Evolutionary conservation across 2,888 invertebrate species (phyloP).

Genomic region (Unio pictorum): DNA sequence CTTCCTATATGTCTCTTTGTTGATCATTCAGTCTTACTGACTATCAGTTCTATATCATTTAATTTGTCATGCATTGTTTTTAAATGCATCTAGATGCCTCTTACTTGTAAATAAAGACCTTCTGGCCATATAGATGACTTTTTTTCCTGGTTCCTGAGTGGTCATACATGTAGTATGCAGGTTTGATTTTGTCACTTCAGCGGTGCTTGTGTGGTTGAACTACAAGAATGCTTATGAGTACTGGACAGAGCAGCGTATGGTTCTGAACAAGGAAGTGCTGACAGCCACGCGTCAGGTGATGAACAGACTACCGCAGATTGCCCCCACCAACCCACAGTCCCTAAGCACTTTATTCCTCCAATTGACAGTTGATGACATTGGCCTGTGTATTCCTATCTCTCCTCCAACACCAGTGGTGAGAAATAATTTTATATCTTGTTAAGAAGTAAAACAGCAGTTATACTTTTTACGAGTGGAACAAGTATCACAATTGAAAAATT

Average conservation of each 20-base stretch:
- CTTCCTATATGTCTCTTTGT: too few species aligned
- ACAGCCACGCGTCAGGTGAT: constrained; percentile 76
- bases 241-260: constrained; percentile 96
- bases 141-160: not conserved
- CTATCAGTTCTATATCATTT: not conserved
- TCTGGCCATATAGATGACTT: not conserved
- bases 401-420: constrained; percentile 72
- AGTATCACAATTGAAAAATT: too few species aligned
- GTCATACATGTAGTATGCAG: not conserved
- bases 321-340: constrained; percentile 52
- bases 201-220: constrained; percentile 97
- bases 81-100: not conserved
- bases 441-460: too few species aligned
- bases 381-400: constrained; percentile 93
- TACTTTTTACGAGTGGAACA: too few species aligned
- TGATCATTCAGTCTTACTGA: too few species aligned
- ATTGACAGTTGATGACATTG: constrained; percentile 95
- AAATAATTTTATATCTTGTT: too few species aligned
- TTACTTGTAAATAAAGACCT: not conserved
- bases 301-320: constrained; percentile 78
- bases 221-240: constrained; percentile 99
- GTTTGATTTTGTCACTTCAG: constrained; percentile 37
- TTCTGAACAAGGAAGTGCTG: constrained; percentile 84
- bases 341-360: constrained; percentile 93
- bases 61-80: not conserved